Evolutionary conservation across 2,113 vertebrate species (phyloP).

Genomic region (Serinus canaria): DNA sequence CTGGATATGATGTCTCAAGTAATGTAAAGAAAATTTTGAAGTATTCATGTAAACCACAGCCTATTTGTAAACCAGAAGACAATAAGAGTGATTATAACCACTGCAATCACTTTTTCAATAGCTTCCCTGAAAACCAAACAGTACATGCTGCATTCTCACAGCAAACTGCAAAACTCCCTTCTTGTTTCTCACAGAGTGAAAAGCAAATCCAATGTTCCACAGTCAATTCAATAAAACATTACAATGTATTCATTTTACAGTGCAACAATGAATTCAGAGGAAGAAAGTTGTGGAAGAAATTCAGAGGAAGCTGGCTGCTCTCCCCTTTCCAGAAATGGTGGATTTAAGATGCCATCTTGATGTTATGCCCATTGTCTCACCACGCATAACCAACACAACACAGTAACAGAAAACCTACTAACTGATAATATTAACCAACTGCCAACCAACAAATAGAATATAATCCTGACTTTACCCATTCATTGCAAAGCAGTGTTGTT

Average conservation of each 20-base stretch:
- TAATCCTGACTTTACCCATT: not conserved
- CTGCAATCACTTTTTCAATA: not conserved
- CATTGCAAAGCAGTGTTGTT: not conserved
- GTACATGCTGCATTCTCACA: not conserved
- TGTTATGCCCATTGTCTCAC: not conserved
- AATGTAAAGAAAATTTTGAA: not conserved
- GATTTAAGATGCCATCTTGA: not conserved
- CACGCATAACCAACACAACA: not conserved
- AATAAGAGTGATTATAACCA: not conserved
- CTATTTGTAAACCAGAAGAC: not conserved
- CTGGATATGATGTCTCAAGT: not conserved
- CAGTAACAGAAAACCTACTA: not conserved
- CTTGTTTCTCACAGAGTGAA: not conserved
- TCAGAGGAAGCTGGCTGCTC: not conserved
- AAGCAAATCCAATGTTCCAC: not conserved
- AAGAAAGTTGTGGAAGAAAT: not conserved
- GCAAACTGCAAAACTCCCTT: not conserved
- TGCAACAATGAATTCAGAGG: not conserved
- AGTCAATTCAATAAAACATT: not conserved
- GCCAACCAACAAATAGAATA: not conserved
- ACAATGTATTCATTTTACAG: not conserved
- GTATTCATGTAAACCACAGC: not conserved
- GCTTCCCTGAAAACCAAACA: not conserved
- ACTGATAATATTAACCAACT: not conserved
- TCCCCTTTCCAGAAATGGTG: not conserved